Evolutionary conservation across 2,113 vertebrate species (phyloP).

Genomic region (Chloebia gouldiae): DNA sequence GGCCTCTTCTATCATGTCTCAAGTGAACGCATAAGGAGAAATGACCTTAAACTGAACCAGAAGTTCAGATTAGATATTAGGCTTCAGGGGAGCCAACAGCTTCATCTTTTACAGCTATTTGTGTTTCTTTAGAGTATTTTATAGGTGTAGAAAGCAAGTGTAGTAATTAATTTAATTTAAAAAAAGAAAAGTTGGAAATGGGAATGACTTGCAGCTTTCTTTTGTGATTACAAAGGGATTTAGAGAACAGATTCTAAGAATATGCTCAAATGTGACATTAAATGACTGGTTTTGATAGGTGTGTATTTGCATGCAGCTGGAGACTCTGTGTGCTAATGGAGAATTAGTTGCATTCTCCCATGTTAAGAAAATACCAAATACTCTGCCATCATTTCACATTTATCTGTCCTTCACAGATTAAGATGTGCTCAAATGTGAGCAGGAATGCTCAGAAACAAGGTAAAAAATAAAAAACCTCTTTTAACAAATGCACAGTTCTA

Average conservation of each 20-base stretch:
- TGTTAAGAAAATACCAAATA: not conserved
- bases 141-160: not conserved
- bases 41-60: not conserved
- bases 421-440: not conserved
- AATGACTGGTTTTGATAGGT: not conserved
- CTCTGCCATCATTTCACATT: not conserved
- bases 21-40: not conserved
- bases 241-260: not conserved
- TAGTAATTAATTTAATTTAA: not conserved
- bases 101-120: not conserved
- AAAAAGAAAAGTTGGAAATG: not conserved
- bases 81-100: not conserved
- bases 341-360: not conserved
- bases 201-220: not conserved
- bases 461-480: not conserved
- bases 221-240: fast-evolving
- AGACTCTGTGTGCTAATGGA: not conserved
- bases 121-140: not conserved
- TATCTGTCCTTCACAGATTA: not conserved
- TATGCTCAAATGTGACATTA: not conserved
- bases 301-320: not conserved
- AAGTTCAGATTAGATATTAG: not conserved
- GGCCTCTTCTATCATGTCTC: not conserved
- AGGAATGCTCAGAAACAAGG: not conserved
- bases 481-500: not conserved